Percentiles rank a stretch among this genome's conserved stretches.
These are phyloP conservation scores for Steatocranus sp. DNA, from an alignment of 2,797 vertebrate genomes.

Conservation along the genomic window DNA sequence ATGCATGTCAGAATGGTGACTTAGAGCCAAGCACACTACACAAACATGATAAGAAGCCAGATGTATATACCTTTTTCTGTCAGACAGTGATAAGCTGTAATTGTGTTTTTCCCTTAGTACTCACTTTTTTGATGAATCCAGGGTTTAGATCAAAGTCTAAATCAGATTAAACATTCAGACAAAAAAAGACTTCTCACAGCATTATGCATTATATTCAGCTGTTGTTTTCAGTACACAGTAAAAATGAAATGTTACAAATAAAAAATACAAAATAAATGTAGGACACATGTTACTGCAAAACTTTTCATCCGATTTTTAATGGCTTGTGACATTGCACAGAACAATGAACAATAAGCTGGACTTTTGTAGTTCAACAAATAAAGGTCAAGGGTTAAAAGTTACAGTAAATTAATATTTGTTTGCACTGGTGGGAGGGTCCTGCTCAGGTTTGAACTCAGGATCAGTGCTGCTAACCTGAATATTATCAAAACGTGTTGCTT, in stretches of 20 bases:
- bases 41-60: background rate
- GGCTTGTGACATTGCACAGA: rapidly evolving
- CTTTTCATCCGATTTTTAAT: background rate
- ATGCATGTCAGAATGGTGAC: rapidly evolving
- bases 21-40: background rate
- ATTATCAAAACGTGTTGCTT: background rate
- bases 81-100: background rate
- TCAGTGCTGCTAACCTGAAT: rapidly evolving
- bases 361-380: background rate
- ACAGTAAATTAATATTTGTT: rapidly evolving
- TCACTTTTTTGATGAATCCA: background rate
- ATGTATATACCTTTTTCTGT: background rate
- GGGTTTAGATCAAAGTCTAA: background rate
- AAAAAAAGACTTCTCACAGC: background rate
- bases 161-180: background rate
- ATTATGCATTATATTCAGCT: rapidly evolving
- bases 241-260: rapidly evolving
- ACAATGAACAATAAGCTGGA: background rate
- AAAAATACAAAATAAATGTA: background rate
- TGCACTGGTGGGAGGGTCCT: background rate
- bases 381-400: rapidly evolving
- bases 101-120: rapidly evolving
- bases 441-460: background rate
- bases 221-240: rapidly evolving
- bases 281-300: background rate